Conservation (phyloP, 1,140 invertebrate species). For the Drosophila kohkoa region DNA sequence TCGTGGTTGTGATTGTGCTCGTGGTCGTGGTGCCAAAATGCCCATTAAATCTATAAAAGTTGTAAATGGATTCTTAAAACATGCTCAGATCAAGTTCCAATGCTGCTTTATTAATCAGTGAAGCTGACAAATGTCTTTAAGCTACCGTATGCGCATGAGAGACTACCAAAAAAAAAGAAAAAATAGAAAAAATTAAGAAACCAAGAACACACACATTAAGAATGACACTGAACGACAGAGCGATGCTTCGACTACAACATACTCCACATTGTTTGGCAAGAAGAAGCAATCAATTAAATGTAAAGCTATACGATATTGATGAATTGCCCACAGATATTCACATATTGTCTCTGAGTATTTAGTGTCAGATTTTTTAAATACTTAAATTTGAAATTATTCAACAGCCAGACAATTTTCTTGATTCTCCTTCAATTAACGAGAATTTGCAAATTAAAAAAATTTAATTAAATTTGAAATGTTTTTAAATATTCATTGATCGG, state of each 20-base stretch:
- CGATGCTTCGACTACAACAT: slow-evolving; percentile 28
- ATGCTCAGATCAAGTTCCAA: slow-evolving; percentile 40
- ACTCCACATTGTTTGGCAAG: slow-evolving; percentile 12
- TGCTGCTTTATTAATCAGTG: slow-evolving; percentile 36
- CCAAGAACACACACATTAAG: slow-evolving; percentile 22
- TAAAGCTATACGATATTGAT: slow-evolving; percentile 1
- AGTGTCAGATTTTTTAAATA: background rate
- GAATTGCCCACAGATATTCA: background rate
- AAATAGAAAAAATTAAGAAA: background rate
- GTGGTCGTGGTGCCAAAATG: slow-evolving; percentile 44
- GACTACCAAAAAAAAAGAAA: no score
- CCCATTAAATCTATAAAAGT: slow-evolving; percentile 46
- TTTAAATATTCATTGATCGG: no score
- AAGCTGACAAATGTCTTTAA: slow-evolving; percentile 43
- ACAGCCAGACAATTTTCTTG: no score
- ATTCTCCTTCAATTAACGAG: no score
- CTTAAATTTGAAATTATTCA: background rate
- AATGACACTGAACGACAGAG: slow-evolving; percentile 19
- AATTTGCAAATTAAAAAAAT: no score
- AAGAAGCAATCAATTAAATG: background rate
- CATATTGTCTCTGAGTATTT: background rate
- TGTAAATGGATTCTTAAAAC: slow-evolving; percentile 50
- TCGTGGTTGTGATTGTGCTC: slow-evolving; percentile 5
- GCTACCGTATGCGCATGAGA: slow-evolving; percentile 35
- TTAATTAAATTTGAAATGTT: no score